Evolutionary conservation across 1,140 invertebrate species (phyloP).

Genomic region (Daktulosphaira vitifoliae): DNA sequence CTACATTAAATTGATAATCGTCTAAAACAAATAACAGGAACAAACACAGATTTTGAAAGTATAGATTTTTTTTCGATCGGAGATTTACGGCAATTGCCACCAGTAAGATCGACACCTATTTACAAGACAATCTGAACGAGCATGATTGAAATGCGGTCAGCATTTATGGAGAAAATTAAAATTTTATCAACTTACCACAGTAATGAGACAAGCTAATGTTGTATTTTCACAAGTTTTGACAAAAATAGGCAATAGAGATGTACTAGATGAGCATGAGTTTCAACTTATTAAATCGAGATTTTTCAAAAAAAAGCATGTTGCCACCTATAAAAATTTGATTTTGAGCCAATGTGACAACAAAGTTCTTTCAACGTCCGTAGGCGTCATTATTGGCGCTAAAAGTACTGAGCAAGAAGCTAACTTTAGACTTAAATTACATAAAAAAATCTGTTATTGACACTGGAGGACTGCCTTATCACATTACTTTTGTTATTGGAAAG

Average conservation of each 20-base stretch:
- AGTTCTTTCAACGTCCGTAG: background rate
- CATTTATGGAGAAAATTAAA: conserved; percentile 33
- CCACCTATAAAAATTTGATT: background rate
- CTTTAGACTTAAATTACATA: background rate
- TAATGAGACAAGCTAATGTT: conserved; percentile 21
- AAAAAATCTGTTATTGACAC: background rate
- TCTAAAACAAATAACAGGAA: conserved; percentile 41
- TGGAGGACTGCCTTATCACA: background rate
- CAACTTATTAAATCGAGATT: conserved; percentile 1
- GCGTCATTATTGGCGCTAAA: background rate
- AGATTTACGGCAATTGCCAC: conserved; percentile 39
- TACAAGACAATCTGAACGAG: conserved; percentile 6
- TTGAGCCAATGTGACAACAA: background rate
- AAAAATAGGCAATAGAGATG: conserved; percentile 15
- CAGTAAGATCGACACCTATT: conserved; percentile 35
- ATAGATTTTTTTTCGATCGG: conserved; percentile 37
- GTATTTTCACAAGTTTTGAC: conserved; percentile 6
- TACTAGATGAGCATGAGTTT: background rate
- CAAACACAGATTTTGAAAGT: conserved; percentile 37
- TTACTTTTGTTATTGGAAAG: background rate
- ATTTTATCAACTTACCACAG: conserved; percentile 20
- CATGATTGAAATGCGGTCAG: background rate
- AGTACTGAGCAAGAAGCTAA: background rate
- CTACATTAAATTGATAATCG: conserved; percentile 39
- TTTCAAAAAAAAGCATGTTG: background rate